Percentiles rank a stretch among this genome's conserved stretches.
phyloP scores from a whole-genome alignment of 2,113 vertebrate species.

The Cavia aperea region DNA sequence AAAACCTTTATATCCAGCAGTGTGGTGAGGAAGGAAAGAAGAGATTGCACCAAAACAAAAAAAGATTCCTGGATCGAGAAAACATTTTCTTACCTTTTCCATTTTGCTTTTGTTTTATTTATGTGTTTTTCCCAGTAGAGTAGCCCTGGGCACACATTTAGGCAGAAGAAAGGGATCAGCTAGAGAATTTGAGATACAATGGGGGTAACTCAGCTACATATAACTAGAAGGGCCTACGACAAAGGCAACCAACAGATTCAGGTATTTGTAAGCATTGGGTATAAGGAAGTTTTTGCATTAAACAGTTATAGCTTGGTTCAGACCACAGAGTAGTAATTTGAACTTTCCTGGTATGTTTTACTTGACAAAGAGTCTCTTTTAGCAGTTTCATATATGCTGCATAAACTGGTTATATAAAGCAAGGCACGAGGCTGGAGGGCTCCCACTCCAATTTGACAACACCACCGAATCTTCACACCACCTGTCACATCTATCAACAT shows the following conservation, averaged over 20 bases:
- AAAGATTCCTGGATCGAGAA: not conserved
- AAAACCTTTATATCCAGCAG: not conserved
- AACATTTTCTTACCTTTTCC: not conserved
- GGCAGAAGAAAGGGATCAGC: slow-evolving; percentile 14
- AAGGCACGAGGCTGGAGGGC: slow-evolving; percentile 63
- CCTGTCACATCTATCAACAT: slow-evolving; percentile 76
- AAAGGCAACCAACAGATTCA: slow-evolving; percentile 39
- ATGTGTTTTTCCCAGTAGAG: not conserved
- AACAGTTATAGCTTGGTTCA: not conserved
- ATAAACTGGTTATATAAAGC: slow-evolving; percentile 42
- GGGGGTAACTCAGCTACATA: not conserved
- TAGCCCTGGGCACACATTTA: not conserved
- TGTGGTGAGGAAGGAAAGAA: not conserved
- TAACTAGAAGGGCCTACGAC: not conserved
- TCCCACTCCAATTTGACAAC: slow-evolving; percentile 70
- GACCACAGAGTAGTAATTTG: slow-evolving; percentile 7
- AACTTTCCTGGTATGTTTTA: slow-evolving; percentile 36
- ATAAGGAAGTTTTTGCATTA: not conserved
- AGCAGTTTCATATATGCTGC: slow-evolving; percentile 63
- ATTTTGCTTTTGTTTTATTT: not conserved
- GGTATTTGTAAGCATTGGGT: slow-evolving; percentile 38
- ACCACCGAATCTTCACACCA: slow-evolving; percentile 70
- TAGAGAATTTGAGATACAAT: not conserved
- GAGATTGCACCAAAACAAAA: not conserved
- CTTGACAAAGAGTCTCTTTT: slow-evolving; percentile 46